These are phyloP conservation scores for Epinephelus cyanopodus DNA, from an alignment of 2,113 vertebrate species.

Conservation along the genomic window DNA sequence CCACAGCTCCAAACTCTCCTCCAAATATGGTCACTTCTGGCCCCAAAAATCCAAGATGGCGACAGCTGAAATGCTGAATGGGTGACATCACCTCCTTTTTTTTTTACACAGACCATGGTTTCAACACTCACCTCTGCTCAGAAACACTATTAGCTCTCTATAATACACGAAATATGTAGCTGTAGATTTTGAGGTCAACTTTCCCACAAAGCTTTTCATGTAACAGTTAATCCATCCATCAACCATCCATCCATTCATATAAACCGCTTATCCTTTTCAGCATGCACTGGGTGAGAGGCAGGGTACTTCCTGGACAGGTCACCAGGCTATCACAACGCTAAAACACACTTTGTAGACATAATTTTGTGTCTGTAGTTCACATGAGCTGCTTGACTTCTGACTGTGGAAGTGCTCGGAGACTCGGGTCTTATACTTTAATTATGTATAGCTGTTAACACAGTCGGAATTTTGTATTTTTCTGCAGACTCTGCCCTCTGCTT, in stretches of 20 bases:
- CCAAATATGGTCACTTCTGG: too few relatives aligned
- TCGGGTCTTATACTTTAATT: neutral
- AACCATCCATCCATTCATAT: neutral
- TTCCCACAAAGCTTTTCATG: constrained; percentile 1
- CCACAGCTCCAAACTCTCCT: too few relatives aligned
- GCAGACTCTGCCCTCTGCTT: too few relatives aligned
- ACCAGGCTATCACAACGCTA: neutral
- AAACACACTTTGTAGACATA: neutral
- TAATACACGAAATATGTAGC: neutral
- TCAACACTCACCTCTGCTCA: neutral
- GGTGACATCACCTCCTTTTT: too few relatives aligned
- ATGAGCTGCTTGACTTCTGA: neutral
- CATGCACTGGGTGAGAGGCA: neutral
- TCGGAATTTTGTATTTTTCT: too few relatives aligned
- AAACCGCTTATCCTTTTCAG: constrained; percentile 8
- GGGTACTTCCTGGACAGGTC: neutral
- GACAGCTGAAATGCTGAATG: too few relatives aligned
- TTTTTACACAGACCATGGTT: too few relatives aligned
- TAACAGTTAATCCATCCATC: constrained; percentile 23
- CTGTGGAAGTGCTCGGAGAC: neutral
- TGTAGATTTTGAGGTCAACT: neutral
- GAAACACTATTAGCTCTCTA: neutral
- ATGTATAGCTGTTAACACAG: too few relatives aligned
- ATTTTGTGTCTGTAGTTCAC: neutral
- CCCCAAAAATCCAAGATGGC: too few relatives aligned